phyloP scores from a whole-genome alignment of 2,797 vertebrate genomes.

The Phataginus tetradactyla region DNA sequence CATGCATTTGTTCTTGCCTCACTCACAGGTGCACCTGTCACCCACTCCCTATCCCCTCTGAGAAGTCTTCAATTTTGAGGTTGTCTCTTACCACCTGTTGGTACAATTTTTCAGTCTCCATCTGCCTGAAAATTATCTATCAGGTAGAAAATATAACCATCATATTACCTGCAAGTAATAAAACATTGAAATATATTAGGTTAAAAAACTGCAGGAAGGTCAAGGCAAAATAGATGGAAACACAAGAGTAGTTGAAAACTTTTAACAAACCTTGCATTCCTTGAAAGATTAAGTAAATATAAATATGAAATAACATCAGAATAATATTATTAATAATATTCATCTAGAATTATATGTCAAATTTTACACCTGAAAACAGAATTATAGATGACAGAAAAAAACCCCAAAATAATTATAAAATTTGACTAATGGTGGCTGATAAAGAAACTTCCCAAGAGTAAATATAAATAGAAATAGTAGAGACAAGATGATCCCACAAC shows the following conservation, averaged over 20 bases:
- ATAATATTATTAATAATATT: neutral
- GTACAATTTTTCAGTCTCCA: neutral
- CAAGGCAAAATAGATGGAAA: neutral
- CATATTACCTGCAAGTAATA: neutral
- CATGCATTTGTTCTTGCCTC: neutral
- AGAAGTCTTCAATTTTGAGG: neutral
- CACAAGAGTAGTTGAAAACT: neutral
- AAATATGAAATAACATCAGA: neutral
- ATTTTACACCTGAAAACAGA: neutral
- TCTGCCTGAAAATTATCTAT: neutral
- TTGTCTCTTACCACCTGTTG: neutral
- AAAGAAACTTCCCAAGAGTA: neutral
- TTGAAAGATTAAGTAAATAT: neutral
- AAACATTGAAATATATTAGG: neutral
- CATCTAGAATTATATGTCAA: neutral
- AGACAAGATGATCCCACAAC: neutral
- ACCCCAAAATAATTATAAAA: neutral
- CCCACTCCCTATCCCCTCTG: neutral
- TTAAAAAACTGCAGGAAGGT: neutral
- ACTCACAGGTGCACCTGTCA: neutral
- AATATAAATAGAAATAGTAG: neutral
- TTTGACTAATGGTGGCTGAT: neutral
- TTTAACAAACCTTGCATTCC: neutral
- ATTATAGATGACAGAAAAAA: neutral
- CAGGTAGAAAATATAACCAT: neutral